These are phyloP conservation scores for Eupithecia inturbata DNA, from an alignment of 2,888 invertebrate genomes.

Conservation along the genomic window DNA sequence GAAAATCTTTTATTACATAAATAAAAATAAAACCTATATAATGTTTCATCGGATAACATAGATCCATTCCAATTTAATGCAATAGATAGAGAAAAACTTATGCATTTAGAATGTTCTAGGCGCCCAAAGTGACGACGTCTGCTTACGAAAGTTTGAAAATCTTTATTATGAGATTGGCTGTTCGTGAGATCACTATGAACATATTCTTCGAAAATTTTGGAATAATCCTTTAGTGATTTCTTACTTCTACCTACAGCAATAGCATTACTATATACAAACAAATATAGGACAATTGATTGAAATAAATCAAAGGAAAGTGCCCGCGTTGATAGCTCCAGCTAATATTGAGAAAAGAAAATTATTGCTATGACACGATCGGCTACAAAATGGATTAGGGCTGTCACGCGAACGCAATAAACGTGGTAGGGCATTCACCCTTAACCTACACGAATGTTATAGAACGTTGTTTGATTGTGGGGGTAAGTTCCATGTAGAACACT, in stretches of 20 bases:
- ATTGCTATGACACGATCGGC: constrained; percentile 27
- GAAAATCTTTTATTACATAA: no score
- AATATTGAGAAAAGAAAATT: constrained; percentile 33
- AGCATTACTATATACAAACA: not conserved
- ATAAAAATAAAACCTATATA: no score
- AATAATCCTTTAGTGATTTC: not conserved
- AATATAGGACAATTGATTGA: not conserved
- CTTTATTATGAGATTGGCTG: no score
- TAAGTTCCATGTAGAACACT: not conserved
- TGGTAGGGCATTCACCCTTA: constrained; percentile 1
- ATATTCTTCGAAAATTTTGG: not conserved
- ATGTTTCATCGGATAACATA: no score
- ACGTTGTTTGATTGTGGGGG: not conserved
- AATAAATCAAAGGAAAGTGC: constrained; percentile 25
- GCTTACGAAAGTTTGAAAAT: no score
- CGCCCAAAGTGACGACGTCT: no score
- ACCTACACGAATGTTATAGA: not conserved
- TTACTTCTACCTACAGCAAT: not conserved
- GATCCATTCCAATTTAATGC: no score
- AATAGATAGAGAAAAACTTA: no score
- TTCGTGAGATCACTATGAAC: not conserved
- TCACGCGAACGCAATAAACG: constrained; percentile 2
- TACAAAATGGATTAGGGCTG: constrained; percentile 29
- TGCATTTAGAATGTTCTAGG: no score
- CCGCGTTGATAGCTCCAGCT: constrained; percentile 18